Conservation (phyloP, 2,797 vertebrate species). For the Gallinago stenura region DNA sequence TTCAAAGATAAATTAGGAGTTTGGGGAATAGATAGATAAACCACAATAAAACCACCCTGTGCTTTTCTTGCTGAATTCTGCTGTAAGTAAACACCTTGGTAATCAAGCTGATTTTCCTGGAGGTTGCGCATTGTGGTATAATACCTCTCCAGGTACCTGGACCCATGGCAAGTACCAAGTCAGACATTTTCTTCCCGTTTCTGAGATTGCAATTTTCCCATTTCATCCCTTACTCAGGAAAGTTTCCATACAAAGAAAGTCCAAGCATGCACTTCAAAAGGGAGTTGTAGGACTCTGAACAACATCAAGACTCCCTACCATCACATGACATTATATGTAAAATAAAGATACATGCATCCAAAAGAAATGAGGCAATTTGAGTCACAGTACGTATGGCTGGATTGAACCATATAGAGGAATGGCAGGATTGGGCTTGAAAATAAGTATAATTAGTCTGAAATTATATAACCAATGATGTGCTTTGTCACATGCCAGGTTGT, state of each 20-base stretch:
- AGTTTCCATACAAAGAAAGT: background rate
- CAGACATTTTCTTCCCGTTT: background rate
- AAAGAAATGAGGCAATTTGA: background rate
- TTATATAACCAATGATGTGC: background rate
- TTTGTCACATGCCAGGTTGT: background rate
- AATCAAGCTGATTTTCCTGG: background rate
- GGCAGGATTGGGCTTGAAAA: background rate
- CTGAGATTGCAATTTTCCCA: background rate
- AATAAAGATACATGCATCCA: background rate
- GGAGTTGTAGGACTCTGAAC: background rate
- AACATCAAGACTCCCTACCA: background rate
- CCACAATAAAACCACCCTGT: background rate
- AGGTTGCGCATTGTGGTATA: background rate
- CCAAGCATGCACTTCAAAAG: background rate
- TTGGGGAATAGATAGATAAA: background rate
- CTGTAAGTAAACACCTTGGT: background rate
- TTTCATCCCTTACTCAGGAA: background rate
- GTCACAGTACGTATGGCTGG: accelerated
- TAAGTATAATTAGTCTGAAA: background rate
- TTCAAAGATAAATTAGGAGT: background rate
- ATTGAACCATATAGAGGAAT: background rate
- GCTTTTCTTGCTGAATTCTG: background rate
- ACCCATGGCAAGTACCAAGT: background rate
- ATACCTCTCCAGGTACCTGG: background rate
- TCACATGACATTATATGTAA: background rate